Base-by-base conservation (phyloP, 2,797 vertebrate species). In the Schizothorax lantsangensis region DNA sequence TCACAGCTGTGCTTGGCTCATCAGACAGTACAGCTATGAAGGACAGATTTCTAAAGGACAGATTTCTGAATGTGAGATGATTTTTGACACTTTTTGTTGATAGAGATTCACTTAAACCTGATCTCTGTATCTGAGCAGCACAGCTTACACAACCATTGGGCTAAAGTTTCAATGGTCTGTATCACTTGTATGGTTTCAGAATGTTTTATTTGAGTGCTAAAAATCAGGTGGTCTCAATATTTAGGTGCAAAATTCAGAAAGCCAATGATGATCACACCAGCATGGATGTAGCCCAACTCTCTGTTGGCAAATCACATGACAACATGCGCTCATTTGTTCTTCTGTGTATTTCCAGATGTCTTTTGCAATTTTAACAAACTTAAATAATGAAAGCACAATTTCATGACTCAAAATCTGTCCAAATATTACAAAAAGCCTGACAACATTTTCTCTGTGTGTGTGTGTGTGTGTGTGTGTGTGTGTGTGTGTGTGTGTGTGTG, bases 1-100 rank as follows among this genome's bases (percentile, higher is more conserved):
- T 88, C 54, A 81, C 21, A 49, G 77, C 45, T 59, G n/a, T 30
- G 12, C 23, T 74, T 15, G 47, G 38, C 36, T 84, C 71, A 77
- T 75, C 21, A 54, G 23, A 36, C 1, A 10, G 3, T 10, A 38
- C 17, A 69, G 33, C 17, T 68, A 52, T 10, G 21, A 83, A 43
- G 40, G 11, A 62, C n/a, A 15, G 15, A 68, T 15, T 9, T 26
- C 4, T 19, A n/a, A 83, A 43, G 40, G 11, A 62, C n/a, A 15
- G 15, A 68, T 15, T 9, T 26, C 4, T 19, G 30, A 59, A 62
- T 62, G 2, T 21, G 69, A 23, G 4, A 72, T 43, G 38, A 72
- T 72, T 72, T 72, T 10, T 43, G 69, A 21, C 0, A 10, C 30
- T 43, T 72, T n/a, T 45, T 72, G 38, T 40, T 72, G 36, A 3